Conservation (phyloP, 2,888 invertebrate genomes). For the Sinelater perroti region DNA sequence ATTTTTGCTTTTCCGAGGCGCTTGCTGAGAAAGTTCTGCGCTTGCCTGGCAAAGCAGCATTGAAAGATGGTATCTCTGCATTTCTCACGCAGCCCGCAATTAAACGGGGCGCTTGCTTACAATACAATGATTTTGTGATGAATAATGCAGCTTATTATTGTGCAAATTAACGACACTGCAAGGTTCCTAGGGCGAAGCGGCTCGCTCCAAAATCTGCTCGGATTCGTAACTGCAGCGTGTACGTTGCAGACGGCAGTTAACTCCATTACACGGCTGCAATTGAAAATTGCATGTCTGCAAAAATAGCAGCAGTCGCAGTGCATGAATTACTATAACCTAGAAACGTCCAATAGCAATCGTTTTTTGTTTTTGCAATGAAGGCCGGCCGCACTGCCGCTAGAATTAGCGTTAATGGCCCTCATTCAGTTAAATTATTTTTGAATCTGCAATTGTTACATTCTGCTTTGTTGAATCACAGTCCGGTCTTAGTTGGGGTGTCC, state of each 20-base stretch:
- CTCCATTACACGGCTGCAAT: constrained; percentile 1
- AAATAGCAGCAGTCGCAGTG: neutral
- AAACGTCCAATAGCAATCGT: constrained; percentile 2
- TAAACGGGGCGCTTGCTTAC: neutral
- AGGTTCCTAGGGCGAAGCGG: no score
- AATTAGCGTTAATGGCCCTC: no score
- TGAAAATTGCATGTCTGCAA: constrained; percentile 7
- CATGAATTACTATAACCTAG: constrained; percentile 11
- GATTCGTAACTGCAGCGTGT: neutral
- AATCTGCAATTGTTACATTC: no score
- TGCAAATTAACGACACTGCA: no score
- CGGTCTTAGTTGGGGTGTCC: no score
- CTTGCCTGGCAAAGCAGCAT: neutral
- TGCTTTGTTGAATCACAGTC: no score
- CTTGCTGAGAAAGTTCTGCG: neutral
- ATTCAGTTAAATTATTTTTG: no score
- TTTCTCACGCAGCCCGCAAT: neutral
- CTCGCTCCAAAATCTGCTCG: no score
- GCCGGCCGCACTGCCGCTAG: no score
- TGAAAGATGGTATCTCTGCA: neutral
- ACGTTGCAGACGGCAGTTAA: constrained; percentile 10
- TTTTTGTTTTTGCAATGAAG: no score
- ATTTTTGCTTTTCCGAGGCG: no score
- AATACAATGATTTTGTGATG: neutral
- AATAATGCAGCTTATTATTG: neutral